phyloP scores from a whole-genome alignment of 2,888 invertebrate genomes.

The Drosophila prostipennis region DNA sequence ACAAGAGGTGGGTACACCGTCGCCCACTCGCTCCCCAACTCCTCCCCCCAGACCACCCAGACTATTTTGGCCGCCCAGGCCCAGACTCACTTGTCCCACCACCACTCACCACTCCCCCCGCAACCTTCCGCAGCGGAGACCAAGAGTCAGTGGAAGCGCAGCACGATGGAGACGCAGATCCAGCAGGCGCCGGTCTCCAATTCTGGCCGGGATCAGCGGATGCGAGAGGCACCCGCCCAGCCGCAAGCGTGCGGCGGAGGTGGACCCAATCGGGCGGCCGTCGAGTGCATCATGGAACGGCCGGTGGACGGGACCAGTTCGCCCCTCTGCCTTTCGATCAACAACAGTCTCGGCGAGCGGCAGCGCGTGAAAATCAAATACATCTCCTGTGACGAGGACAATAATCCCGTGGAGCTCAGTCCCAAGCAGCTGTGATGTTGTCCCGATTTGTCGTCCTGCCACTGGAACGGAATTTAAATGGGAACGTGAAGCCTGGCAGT shows the following conservation, averaged over 20 bases:
- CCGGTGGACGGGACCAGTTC: conserved; percentile 60
- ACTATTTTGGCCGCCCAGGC: conserved; percentile 6
- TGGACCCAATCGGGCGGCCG: conserved; percentile 22
- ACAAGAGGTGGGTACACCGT: conserved; percentile 59
- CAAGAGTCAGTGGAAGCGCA: conserved; percentile 81
- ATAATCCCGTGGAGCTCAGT: conserved; percentile 70
- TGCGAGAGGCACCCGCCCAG: not conserved
- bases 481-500: too few relatives aligned
- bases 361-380: conserved; percentile 77
- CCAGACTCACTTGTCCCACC: conserved; percentile 19
- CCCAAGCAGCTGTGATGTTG: conserved; percentile 60
- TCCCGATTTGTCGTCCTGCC: conserved; percentile 8
- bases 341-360: conserved; percentile 64
- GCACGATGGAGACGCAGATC: conserved; percentile 83
- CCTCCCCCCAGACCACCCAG: conserved; percentile 11
- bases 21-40: conserved; percentile 29
- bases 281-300: conserved; percentile 68
- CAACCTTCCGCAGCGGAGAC: conserved; percentile 60
- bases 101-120: conserved; percentile 16
- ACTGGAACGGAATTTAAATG: conserved; percentile 2
- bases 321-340: conserved; percentile 72
- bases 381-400: conserved; percentile 82
- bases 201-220: conserved; percentile 38
- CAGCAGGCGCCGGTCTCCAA: conserved; percentile 62
- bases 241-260: not conserved